Evolutionary conservation across 2,888 invertebrate species (phyloP).

Genomic region (Abscondita cerata): DNA sequence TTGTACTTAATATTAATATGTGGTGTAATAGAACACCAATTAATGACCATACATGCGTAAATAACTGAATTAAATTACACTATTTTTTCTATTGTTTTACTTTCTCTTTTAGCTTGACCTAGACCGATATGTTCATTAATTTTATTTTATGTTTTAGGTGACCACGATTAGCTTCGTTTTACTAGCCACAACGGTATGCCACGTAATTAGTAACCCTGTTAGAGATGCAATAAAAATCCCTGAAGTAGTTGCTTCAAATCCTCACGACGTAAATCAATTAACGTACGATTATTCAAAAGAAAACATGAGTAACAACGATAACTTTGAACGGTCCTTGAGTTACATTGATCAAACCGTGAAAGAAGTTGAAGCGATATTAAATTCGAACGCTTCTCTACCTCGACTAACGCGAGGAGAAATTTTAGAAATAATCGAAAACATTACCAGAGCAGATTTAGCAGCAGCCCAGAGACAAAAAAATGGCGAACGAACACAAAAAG

Average conservation of each 20-base stretch:
- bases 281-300: neutral
- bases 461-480: slow-evolving; percentile 45
- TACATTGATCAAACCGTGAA: slow-evolving; percentile 67
- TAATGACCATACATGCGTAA: neutral
- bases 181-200: neutral
- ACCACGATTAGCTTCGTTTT: neutral
- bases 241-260: slow-evolving; percentile 3
- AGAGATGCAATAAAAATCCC: slow-evolving; percentile 3
- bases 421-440: slow-evolving; percentile 70
- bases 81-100: neutral
- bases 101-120: slow-evolving; percentile 2
- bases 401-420: slow-evolving; percentile 71
- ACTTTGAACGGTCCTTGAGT: slow-evolving; percentile 11
- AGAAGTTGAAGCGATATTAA: slow-evolving; percentile 71
- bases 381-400: slow-evolving; percentile 68
- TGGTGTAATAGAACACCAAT: too few species aligned
- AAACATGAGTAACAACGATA: neutral
- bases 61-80: neutral
- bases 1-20: too few species aligned
- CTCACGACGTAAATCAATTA: slow-evolving; percentile 18
- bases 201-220: neutral
- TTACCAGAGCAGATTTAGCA: slow-evolving; percentile 62
- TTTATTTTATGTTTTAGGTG: slow-evolving; percentile 1
- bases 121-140: slow-evolving; percentile 3
- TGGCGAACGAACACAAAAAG: slow-evolving; percentile 59